Evolutionary conservation across 2,113 vertebrate species (phyloP).

Genomic region (Callithrix jacchus): DNA sequence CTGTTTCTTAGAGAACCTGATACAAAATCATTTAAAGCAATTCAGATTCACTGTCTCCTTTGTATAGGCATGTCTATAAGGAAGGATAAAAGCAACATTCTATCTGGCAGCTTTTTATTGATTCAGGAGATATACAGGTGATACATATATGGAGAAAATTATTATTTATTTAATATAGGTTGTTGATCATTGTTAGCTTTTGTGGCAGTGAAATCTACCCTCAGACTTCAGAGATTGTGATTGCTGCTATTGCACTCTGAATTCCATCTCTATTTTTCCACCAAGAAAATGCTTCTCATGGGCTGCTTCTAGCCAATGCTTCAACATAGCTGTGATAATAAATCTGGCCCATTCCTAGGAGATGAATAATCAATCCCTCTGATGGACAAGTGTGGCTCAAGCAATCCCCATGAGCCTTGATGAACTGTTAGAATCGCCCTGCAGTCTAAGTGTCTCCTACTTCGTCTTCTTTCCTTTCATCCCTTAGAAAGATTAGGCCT

Average conservation of each 20-base stretch:
- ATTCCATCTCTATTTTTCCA: neutral
- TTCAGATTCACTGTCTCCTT: neutral
- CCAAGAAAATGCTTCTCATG: neutral
- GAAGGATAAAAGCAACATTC: neutral
- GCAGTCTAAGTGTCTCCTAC: neutral
- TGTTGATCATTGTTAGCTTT: neutral
- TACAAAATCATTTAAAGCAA: neutral
- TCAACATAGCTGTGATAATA: neutral
- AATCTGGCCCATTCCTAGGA: neutral
- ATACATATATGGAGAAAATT: neutral
- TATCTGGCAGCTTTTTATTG: neutral
- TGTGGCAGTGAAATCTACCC: neutral
- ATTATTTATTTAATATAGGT: neutral
- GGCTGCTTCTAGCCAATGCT: neutral
- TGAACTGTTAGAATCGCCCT: neutral
- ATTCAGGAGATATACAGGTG: neutral
- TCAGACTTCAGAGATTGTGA: neutral
- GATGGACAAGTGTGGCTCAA: neutral
- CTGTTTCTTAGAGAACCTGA: neutral
- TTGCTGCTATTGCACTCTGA: neutral
- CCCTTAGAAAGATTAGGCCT: neutral
- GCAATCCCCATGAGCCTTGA: neutral
- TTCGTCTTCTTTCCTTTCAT: neutral
- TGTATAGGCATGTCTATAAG: neutral
- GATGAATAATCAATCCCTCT: neutral